Percentiles rank a stretch among this genome's conserved stretches.
Evolutionary conservation across 2,888 invertebrate genomes (phyloP).

Genomic region (Chorisops tibialis): DNA sequence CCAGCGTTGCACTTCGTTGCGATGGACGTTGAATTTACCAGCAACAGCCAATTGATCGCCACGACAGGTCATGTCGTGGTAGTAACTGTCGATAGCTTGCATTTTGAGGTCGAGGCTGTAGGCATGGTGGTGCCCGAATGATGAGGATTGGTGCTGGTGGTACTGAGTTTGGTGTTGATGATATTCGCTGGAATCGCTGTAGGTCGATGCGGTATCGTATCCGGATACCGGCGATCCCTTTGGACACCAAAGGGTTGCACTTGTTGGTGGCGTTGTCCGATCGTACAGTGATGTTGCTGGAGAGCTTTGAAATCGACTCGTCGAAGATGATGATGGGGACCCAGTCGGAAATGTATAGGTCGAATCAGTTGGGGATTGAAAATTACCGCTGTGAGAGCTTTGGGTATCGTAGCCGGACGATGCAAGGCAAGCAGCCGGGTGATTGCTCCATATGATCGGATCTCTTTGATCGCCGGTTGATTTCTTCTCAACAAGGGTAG

Average conservation of each 20-base stretch:
- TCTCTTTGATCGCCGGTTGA: slow-evolving; percentile 39
- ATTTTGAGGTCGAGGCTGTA: slow-evolving; percentile 58
- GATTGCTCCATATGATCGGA: slow-evolving; percentile 49
- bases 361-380: slow-evolving; percentile 25
- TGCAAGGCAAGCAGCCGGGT: slow-evolving; percentile 38
- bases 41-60: slow-evolving; percentile 54
- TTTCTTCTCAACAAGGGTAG: not conserved
- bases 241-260: slow-evolving; percentile 48
- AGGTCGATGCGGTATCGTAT: slow-evolving; percentile 52
- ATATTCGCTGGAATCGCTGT: slow-evolving; percentile 44
- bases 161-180: slow-evolving; percentile 19
- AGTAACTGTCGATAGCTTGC: slow-evolving; percentile 56
- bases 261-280: slow-evolving; percentile 36
- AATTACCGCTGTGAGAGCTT: slow-evolving; percentile 29
- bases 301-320: slow-evolving; percentile 41
- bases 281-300: not conserved
- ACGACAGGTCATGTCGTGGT: slow-evolving; percentile 54
- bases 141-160: not conserved
- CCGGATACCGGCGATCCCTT: slow-evolving; percentile 51
- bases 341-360: slow-evolving; percentile 30
- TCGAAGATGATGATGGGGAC: slow-evolving; percentile 11
- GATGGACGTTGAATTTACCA: slow-evolving; percentile 47
- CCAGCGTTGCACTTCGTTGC: slow-evolving; percentile 58
- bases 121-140: not conserved
- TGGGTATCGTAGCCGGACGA: slow-evolving; percentile 35